Percentiles rank a stretch among this genome's conserved stretches.
Conservation (phyloP, 2,113 vertebrate species). For the Apteryx mantelli region DNA sequence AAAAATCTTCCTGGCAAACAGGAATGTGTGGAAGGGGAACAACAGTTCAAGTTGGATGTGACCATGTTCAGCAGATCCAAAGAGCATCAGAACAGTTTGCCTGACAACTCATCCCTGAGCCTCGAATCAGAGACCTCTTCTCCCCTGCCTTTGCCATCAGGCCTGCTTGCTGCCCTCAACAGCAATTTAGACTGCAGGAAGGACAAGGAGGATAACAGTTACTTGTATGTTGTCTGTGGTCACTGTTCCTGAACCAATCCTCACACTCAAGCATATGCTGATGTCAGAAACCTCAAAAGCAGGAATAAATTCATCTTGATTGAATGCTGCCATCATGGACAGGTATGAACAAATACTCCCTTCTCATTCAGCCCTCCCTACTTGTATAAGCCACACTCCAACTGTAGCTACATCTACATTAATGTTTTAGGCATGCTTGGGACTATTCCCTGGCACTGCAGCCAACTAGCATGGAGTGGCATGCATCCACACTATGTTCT, state of each 20-base stretch:
- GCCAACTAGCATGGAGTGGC: not conserved
- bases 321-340: not conserved
- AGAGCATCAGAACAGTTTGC: not conserved
- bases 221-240: not conserved
- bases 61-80: not conserved
- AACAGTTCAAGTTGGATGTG: not conserved
- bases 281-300: not conserved
- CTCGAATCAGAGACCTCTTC: not conserved
- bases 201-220: not conserved
- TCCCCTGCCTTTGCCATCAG: not conserved
- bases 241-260: not conserved
- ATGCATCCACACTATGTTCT: not conserved
- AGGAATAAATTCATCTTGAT: not conserved
- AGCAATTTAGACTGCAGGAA: not conserved
- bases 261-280: not conserved
- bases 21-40: not conserved
- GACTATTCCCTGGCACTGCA: not conserved
- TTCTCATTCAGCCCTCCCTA: not conserved
- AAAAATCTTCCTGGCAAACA: not conserved
- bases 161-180: not conserved
- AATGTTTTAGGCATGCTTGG: not conserved
- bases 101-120: not conserved
- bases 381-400: not conserved
- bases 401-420: not conserved
- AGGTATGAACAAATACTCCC: not conserved